phyloP scores from a whole-genome alignment of 2,113 vertebrate genomes.

The Ciconia boyciana region DNA sequence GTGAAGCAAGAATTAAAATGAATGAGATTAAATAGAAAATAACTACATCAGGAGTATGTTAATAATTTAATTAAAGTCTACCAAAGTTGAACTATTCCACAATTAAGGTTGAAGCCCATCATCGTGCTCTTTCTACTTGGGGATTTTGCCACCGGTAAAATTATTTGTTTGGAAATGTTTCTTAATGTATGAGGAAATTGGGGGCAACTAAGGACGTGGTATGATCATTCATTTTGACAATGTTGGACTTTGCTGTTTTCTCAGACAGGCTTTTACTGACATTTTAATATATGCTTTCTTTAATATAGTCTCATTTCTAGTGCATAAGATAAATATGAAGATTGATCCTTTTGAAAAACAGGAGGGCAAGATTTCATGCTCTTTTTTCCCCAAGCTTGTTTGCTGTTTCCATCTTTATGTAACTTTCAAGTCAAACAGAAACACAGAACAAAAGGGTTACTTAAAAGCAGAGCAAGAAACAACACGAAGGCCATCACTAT shows the following conservation, averaged over 20 bases:
- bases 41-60: constrained; percentile 56
- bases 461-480: background rate
- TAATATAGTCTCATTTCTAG: background rate
- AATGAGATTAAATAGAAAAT: constrained; percentile 63
- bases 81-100: constrained; percentile 45
- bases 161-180: background rate
- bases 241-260: background rate
- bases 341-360: background rate
- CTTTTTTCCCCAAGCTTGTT: background rate
- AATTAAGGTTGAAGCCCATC: constrained; percentile 21
- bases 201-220: background rate
- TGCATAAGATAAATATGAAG: background rate
- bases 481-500: background rate
- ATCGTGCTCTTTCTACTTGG: background rate
- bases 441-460: background rate
- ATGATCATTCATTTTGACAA: background rate
- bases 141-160: background rate
- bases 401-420: background rate
- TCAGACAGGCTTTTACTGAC: background rate
- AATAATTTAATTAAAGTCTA: constrained; percentile 65
- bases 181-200: background rate
- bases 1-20: constrained; percentile 57
- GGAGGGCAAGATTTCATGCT: background rate
- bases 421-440: background rate
- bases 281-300: background rate